Conservation (phyloP, 2,797 vertebrate genomes). For the Oreochromis grahami region DNA sequence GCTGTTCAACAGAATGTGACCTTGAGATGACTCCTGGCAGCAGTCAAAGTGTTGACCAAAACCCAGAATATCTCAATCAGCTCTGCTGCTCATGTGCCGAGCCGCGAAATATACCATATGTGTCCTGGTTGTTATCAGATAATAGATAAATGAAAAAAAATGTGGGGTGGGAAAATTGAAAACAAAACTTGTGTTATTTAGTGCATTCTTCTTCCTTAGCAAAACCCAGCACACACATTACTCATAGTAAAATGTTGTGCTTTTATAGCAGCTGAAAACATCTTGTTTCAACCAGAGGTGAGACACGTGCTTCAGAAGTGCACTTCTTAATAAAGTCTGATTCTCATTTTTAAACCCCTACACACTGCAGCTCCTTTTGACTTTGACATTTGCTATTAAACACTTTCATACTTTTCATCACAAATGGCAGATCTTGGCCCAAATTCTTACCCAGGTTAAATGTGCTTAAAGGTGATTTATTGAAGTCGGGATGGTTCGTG, state of each 20-base stretch:
- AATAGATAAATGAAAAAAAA: neutral
- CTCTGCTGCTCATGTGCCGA: neutral
- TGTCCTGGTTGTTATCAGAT: neutral
- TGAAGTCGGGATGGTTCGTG: neutral
- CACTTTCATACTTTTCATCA: neutral
- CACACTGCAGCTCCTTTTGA: neutral
- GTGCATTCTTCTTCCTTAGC: neutral
- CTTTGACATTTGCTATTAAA: neutral
- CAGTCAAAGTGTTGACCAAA: neutral
- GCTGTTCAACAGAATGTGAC: neutral
- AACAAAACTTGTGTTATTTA: neutral
- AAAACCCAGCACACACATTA: neutral
- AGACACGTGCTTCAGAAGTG: neutral
- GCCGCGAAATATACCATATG: neutral
- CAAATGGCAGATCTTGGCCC: neutral
- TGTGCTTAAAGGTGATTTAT: neutral
- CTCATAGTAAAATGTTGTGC: neutral
- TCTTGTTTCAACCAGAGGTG: neutral
- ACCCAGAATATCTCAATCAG: neutral
- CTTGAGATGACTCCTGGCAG: slow-evolving; percentile 1
- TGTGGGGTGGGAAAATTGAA: neutral
- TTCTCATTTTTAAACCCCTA: neutral
- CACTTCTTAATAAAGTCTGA: neutral
- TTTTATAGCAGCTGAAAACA: neutral
- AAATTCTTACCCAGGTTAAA: neutral